phyloP scores from a whole-genome alignment of 2,888 invertebrate species.

The Eristalis tenax region DNA sequence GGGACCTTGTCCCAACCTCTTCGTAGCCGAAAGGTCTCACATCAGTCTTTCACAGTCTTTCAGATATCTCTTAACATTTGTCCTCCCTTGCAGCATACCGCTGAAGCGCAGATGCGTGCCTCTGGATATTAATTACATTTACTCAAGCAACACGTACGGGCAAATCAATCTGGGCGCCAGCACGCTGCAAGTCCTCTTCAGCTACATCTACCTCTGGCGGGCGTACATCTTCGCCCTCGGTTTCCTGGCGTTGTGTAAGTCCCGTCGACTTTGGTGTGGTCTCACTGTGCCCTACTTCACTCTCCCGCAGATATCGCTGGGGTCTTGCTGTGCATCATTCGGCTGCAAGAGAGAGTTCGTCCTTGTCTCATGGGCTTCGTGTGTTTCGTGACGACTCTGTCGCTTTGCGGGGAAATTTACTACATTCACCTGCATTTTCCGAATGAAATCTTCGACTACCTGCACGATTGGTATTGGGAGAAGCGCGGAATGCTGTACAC shows the following conservation, averaged over 20 bases:
- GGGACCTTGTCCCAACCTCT: not conserved
- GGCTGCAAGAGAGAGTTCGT: not conserved
- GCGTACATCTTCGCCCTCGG: not conserved
- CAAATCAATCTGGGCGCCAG: not conserved
- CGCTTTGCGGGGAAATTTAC: not conserved
- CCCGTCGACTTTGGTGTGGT: not conserved
- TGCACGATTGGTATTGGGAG: not conserved
- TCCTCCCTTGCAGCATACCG: not conserved
- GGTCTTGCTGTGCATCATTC: not conserved
- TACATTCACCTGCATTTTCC: not conserved
- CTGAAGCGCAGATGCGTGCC: not conserved
- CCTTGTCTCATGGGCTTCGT: not conserved
- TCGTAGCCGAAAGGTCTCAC: not conserved
- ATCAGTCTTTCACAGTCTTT: not conserved
- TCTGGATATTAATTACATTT: not conserved
- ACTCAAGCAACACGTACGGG: not conserved
- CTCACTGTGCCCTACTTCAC: not conserved
- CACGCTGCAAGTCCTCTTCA: not conserved
- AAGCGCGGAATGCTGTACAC: not conserved
- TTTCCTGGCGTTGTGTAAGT: not conserved
- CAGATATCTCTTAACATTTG: not conserved
- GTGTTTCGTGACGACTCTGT: not conserved
- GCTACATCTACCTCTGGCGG: not conserved
- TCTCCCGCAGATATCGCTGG: not conserved
- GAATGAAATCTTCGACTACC: not conserved